Conservation (phyloP, 2,113 vertebrate genomes). For the Amphiprion ocellaris region DNA sequence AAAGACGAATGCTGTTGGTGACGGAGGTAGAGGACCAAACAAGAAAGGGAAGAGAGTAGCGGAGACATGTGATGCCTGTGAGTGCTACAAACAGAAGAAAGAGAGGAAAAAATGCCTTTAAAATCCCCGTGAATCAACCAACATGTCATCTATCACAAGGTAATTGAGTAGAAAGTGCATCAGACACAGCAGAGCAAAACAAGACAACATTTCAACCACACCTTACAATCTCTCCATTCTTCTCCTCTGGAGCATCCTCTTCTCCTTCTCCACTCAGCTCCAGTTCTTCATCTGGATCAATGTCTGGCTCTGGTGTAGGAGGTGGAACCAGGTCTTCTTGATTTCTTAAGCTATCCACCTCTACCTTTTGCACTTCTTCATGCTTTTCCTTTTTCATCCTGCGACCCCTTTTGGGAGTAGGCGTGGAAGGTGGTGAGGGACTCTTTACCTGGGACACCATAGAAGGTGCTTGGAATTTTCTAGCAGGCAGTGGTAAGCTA, state of each 20-base stretch:
- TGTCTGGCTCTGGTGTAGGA: conserved; percentile 77
- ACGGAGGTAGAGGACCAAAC: conserved; percentile 82
- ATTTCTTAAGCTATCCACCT: conserved; percentile 56
- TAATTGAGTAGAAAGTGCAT: neutral
- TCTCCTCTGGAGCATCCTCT: conserved; percentile 74
- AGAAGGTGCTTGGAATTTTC: conserved; percentile 27
- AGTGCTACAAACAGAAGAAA: conserved; percentile 54
- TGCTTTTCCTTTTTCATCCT: conserved; percentile 81
- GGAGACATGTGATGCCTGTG: conserved; percentile 82
- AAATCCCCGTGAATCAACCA: neutral
- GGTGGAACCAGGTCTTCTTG: conserved; percentile 81
- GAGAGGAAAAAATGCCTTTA: neutral
- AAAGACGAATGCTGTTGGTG: conserved; percentile 84
- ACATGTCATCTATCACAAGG: no score
- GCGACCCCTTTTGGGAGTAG: conserved; percentile 75
- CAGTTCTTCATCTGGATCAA: conserved; percentile 79
- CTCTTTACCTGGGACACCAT: conserved; percentile 67
- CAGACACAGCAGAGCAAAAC: neutral
- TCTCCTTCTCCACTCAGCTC: conserved; percentile 76
- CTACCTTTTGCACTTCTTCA: conserved; percentile 67
- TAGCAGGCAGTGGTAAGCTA: conserved; percentile 4
- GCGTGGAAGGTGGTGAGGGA: conserved; percentile 63
- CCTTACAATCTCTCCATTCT: conserved; percentile 79
- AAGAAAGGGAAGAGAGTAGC: conserved; percentile 85
- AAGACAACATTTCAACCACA: conserved; percentile 34